phyloP scores from a whole-genome alignment of 2,797 vertebrate genomes.

The Eleutherodactylus coqui region DNA sequence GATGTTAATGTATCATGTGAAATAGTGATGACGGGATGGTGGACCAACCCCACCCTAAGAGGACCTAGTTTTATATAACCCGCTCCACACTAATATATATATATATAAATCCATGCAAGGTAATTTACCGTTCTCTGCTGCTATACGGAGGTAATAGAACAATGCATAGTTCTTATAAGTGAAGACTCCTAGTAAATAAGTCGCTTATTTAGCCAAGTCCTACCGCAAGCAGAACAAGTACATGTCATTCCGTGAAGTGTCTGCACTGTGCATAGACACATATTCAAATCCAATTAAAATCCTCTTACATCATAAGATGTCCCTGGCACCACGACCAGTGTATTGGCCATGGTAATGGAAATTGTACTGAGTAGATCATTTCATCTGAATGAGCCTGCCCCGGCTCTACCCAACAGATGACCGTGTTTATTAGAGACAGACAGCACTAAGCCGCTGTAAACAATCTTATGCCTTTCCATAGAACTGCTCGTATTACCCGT shows the following conservation, averaged over 20 bases:
- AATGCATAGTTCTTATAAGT: neutral
- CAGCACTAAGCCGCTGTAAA: neutral
- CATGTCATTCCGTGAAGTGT: neutral
- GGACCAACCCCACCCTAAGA: neutral
- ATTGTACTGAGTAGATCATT: constrained; percentile 7
- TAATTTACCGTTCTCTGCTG: too few species aligned
- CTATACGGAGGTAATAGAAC: too few species aligned
- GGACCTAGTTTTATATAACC: too few species aligned
- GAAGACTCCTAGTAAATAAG: neutral
- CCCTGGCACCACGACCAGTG: constrained; percentile 12
- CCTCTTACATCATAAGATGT: constrained; percentile 36
- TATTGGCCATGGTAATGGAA: constrained; percentile 22
- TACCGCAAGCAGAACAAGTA: neutral
- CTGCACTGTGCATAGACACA: neutral
- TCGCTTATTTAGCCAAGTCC: neutral
- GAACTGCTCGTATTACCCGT: neutral
- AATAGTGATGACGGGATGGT: neutral
- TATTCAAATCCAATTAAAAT: constrained; percentile 7
- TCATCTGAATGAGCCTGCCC: neutral
- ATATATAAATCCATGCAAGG: too few species aligned
- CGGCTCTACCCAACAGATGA: neutral
- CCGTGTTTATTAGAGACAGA: neutral
- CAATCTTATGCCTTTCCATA: neutral
- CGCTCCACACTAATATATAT: too few species aligned
- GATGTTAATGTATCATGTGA: neutral